A percentile compares a stretch with the other conserved stretches of the same genome.
Conservation (phyloP, 2,797 vertebrate species). For the Poecile montanus region DNA sequence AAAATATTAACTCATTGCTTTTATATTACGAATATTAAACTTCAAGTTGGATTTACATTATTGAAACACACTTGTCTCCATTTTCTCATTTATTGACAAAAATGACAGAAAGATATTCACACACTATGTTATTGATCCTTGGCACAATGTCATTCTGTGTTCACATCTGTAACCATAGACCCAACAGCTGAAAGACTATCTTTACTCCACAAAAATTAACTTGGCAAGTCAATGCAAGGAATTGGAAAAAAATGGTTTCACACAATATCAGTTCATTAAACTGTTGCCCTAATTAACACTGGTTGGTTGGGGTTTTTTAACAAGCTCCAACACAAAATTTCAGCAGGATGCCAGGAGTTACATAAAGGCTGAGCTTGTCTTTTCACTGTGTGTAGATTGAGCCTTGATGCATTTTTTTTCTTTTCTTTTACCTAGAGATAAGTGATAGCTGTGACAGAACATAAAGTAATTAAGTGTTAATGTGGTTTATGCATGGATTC, state of each 20-base stretch:
- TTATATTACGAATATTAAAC: not conserved
- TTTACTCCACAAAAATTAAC: not conserved
- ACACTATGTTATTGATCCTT: not conserved
- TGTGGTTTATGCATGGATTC: not conserved
- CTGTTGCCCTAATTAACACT: not conserved
- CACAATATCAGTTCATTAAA: not conserved
- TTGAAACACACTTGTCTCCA: not conserved
- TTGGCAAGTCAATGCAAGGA: not conserved
- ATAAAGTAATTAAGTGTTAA: not conserved
- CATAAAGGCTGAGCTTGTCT: not conserved
- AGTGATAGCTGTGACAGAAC: not conserved
- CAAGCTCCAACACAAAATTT: not conserved
- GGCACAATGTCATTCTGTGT: not conserved
- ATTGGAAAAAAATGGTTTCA: not conserved
- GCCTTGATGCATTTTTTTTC: not conserved
- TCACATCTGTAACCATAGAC: not conserved
- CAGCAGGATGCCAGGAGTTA: not conserved
- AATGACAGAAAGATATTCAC: not conserved
- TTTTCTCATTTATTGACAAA: not conserved
- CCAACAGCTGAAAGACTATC: not conserved
- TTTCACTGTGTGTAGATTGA: not conserved
- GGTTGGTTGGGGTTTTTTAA: not conserved
- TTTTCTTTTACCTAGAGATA: not conserved
- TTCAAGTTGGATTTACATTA: not conserved
- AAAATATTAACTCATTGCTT: not conserved